Base-by-base conservation (phyloP, 2,113 vertebrate species). In the Gymnobelideus leadbeateri region DNA sequence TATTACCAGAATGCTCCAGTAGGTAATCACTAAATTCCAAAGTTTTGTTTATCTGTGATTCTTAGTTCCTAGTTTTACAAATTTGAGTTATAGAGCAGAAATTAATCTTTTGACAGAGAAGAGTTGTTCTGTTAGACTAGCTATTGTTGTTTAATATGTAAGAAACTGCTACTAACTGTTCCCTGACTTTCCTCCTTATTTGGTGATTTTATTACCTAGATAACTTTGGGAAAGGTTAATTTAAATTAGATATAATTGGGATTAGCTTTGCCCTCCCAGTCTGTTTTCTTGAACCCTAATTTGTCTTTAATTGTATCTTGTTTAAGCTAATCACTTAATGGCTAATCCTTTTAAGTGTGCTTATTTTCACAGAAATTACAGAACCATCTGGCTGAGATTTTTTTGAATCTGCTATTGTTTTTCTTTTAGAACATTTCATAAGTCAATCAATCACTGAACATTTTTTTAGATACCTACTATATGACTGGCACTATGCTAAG, bases 361-460 rank as follows among this genome's bases (percentile, higher is more conserved):
- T 23, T 90, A 6, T 98, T 93, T 94, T 96, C 43, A 57, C 53
- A 47, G 19, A 91, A 55, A 90, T 93, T 49, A 43, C 5, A 61
- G 51, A 92, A 68, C 14, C 28, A 37, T 57, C 61, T 94, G 19
- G 37, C 43, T 51, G 31, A 93, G 9, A 14, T 54, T 90, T 90
- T 90, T 1, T 84, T 94, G 43, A 46, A 91, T 0, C 8, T 43
- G 52, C 28, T 57, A 89, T 94, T 53, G 9, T 61, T 68, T 68
- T 68, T 37, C 31, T 68, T 49, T n/a, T n/a, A n/a, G 16, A 43
- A 84, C 6, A 43, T 5, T 43, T 84, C n/a, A 8, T 21, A 16
- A 84, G 6, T 43, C n/a, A 43, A 21, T 84, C n/a, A 43, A 43
- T 84, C 68, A 84, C 21, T 16, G 43, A 43, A 31, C 68, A 77